phyloP scores from a whole-genome alignment of 1,140 invertebrate genomes.

The Aphidius ervi region DNA sequence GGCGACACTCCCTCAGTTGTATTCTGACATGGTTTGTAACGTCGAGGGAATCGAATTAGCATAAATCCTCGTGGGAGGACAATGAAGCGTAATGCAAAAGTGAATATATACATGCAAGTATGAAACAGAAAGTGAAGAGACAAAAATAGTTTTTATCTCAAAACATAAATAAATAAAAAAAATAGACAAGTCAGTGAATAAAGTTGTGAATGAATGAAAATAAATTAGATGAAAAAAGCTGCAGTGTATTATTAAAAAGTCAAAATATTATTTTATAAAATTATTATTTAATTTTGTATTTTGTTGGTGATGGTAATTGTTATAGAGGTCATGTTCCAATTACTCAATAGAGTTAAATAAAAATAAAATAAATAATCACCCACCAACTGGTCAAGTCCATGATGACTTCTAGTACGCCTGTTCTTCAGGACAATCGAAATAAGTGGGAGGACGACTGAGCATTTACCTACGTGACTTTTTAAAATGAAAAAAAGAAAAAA shows the following conservation, averaged over 20 bases:
- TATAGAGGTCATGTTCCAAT: constrained; percentile 49
- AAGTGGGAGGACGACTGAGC: constrained; percentile 48
- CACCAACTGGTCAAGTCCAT: constrained; percentile 27
- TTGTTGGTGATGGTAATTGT: constrained; percentile 36
- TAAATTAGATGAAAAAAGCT: not conserved
- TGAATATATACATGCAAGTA: constrained; percentile 1
- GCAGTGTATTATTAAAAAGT: not conserved
- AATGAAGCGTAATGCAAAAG: constrained; percentile 37
- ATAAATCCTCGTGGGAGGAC: constrained; percentile 48
- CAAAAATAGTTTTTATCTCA: not conserved
- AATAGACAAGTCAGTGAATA: constrained; percentile 7
- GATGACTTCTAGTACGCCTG: constrained; percentile 36
- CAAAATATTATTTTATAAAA: no score
- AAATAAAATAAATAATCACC: constrained; percentile 21
- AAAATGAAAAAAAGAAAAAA: not conserved
- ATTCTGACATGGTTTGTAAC: constrained; percentile 29
- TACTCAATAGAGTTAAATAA: constrained; percentile 37
- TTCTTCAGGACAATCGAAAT: constrained; percentile 41
- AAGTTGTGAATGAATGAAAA: constrained; percentile 3
- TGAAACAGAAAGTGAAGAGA: not conserved
- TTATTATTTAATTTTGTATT: constrained; percentile 32
- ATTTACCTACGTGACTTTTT: constrained; percentile 35
- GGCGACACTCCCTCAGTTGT: constrained; percentile 35
- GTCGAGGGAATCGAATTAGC: constrained; percentile 35
- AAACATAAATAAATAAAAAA: constrained; percentile 6